Conservation (phyloP, 2,797 vertebrate genomes). For the Chiloscyllium punctatum region DNA sequence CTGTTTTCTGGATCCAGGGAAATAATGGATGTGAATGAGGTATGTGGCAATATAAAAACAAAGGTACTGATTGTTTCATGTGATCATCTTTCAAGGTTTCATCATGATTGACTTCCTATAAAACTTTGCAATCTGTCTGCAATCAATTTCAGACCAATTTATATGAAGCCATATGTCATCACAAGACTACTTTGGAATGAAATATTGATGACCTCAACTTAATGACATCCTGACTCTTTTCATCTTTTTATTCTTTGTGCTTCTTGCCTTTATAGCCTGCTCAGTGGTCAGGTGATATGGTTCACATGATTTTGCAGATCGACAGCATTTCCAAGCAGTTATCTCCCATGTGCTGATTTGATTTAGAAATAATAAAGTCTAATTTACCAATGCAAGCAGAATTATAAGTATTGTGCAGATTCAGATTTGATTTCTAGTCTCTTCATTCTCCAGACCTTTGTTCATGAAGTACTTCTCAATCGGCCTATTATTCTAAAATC, state of each 20-base stretch:
- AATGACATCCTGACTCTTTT: not conserved
- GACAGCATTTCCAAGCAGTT: not conserved
- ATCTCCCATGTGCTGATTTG: not conserved
- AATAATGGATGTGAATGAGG: constrained; percentile 8
- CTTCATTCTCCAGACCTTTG: not conserved
- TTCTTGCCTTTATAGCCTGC: not conserved
- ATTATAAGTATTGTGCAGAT: not conserved
- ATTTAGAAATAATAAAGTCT: not conserved
- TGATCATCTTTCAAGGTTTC: not conserved
- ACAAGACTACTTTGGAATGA: not conserved
- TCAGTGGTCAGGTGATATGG: not conserved
- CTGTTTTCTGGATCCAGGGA: not conserved
- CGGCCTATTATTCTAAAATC: not conserved
- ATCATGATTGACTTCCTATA: not conserved
- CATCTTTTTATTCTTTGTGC: not conserved
- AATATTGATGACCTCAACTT: not conserved
- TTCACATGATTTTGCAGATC: not conserved
- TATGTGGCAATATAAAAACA: no score
- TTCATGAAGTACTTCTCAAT: not conserved
- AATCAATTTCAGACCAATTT: not conserved
- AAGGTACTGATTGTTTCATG: not conserved
- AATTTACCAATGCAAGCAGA: not conserved
- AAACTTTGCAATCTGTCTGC: not conserved
- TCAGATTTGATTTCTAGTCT: not conserved
- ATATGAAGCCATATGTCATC: not conserved